Conservation (phyloP, 2,113 vertebrate species). For the Mellivora capensis region DNA sequence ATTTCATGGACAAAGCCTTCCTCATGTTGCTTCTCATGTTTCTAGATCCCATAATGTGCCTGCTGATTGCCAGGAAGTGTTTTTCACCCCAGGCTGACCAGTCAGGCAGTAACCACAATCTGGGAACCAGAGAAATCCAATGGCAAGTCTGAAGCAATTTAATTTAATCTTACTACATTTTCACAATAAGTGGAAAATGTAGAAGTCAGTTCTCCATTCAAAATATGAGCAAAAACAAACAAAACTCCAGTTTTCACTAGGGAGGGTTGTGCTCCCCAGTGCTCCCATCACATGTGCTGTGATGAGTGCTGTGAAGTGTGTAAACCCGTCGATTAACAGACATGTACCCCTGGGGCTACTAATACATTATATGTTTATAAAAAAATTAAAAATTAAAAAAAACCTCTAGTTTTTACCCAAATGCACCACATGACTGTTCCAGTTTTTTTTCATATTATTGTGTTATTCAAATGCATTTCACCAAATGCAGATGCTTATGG, state of each 20-base stretch:
- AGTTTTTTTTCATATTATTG: background rate
- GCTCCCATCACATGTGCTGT: too few species aligned
- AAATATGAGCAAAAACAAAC: slow-evolving; percentile 24
- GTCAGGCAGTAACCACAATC: slow-evolving; percentile 3
- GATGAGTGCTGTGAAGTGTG: too few species aligned
- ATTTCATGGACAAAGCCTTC: background rate
- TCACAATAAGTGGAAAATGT: slow-evolving; percentile 17
- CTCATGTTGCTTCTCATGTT: background rate
- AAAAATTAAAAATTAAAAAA: background rate
- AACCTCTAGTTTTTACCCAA: background rate
- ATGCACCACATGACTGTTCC: background rate
- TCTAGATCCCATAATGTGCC: slow-evolving; percentile 9
- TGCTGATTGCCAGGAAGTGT: slow-evolving; percentile 20
- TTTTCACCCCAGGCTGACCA: background rate
- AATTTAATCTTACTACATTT: background rate
- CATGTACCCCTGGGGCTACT: too few species aligned
- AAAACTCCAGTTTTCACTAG: background rate
- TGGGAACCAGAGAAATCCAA: background rate
- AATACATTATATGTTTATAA: too few species aligned
- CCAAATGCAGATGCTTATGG: background rate
- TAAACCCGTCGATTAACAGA: too few species aligned
- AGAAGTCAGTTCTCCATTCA: background rate
- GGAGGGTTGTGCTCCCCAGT: too few species aligned
- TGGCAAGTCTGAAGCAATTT: slow-evolving; percentile 24
- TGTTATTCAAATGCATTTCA: background rate